Base-by-base conservation (phyloP, 2,888 invertebrate species). In the Himalopsyche tibetana region DNA sequence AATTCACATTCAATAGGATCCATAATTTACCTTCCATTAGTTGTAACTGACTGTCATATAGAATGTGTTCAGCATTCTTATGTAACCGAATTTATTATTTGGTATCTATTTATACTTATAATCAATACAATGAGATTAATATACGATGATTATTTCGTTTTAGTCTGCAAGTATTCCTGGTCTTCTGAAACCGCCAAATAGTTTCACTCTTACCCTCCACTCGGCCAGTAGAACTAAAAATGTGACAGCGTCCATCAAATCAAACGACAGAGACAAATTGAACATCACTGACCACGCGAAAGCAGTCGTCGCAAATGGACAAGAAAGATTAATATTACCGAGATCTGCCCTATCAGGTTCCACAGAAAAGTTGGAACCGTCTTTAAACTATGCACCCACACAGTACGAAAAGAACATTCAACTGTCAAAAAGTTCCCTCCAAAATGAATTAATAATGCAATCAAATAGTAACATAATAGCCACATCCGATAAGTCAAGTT, bases 181-280 rank as follows among this genome's bases (percentile, higher is more conserved):
- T 11, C 91, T 96, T 84, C 91, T 96, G 82, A 96, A 95, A 89
- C 95, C 95, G 19, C 95, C 96, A 55, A 94, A 94, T 90, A 94
- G 94, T 89, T 92, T 93, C 88, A 93, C 93, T 0, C 87, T 93
- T 83, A 93, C 93, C 1, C 90, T 93, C 0, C 93, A 93, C 88
- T 92, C 92, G 1, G 87, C 86, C 12, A 86, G 84, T 8, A 82
- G 86, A 82, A 86, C 87, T 11, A 88, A 87, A 82, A 89, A 85
- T 63, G 84, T 86, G 17, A 92, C 92, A 17, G 91, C 92, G 83
- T 90, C 92, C 4, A 92, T 92, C n/a, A 88, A 87, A 83, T 42
- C 80, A 38, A 45, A 82, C 36, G 82, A 84, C 8, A 88, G 85
- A 84, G 87, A 88, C 6, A 86, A 87, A 83, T 82, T 81, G 28